phyloP scores from a whole-genome alignment of 2,888 invertebrate genomes.

The Nomada goodeniana region DNA sequence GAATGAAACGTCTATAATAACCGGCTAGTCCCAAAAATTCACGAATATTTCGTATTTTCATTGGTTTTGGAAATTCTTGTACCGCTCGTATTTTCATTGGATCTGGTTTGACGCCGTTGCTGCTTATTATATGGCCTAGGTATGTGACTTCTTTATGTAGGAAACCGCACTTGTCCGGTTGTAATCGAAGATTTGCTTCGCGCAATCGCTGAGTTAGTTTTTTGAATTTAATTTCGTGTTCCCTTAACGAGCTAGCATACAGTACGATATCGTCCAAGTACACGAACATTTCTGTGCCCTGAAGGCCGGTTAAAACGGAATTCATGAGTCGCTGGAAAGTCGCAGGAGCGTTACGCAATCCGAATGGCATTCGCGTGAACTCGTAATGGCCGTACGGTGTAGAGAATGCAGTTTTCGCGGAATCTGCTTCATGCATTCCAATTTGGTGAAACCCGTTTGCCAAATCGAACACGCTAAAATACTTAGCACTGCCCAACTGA shows the following conservation, averaged over 20 bases:
- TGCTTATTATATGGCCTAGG: no score
- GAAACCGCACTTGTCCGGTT: no score
- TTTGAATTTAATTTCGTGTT: neutral
- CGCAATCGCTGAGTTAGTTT: neutral
- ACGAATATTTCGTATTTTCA: no score
- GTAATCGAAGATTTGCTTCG: no score
- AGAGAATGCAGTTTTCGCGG: neutral
- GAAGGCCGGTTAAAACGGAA: neutral
- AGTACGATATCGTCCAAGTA: neutral
- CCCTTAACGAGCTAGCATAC: neutral
- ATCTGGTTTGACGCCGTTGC: no score
- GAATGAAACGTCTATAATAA: no score
- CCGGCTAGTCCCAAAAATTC: no score
- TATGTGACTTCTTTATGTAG: no score
- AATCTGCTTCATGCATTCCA: neutral
- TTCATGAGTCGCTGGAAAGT: neutral
- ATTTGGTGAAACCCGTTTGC: constrained; percentile 2
- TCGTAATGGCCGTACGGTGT: neutral
- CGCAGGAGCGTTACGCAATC: neutral
- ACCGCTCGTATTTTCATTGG: no score
- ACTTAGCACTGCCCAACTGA: no score
- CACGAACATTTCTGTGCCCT: neutral
- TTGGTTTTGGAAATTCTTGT: no score
- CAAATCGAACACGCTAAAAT: no score
- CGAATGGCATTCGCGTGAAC: neutral